These are phyloP conservation scores for Drosophila azteca DNA, from an alignment of 1,140 invertebrate species.

Conservation along the genomic window DNA sequence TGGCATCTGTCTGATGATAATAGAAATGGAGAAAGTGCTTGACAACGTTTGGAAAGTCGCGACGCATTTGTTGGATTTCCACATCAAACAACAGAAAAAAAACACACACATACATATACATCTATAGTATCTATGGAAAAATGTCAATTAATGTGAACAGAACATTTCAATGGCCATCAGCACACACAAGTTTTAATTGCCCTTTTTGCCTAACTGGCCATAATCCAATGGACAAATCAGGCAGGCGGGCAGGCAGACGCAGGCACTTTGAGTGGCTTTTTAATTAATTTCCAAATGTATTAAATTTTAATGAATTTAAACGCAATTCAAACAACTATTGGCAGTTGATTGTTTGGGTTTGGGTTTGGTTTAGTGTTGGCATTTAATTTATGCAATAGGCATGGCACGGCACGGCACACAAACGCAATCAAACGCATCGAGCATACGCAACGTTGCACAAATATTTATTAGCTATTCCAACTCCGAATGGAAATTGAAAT, in stretches of 20 bases:
- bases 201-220: conserved; percentile 63
- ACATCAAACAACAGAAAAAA: conserved; percentile 14
- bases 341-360: conserved; percentile 31
- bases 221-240: conserved; percentile 60
- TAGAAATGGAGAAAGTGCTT: conserved; percentile 45
- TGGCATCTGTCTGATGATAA: conserved; percentile 50
- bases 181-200: conserved; percentile 40
- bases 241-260: not conserved
- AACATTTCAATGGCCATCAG: conserved; percentile 47
- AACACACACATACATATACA: not conserved
- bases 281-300: conserved; percentile 63
- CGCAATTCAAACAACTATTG: conserved; percentile 56
- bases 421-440: conserved; percentile 29
- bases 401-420: not conserved
- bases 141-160: conserved; percentile 21
- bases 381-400: conserved; percentile 68
- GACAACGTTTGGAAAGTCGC: conserved; percentile 22
- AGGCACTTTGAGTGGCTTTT: conserved; percentile 61
- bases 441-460: conserved; percentile 72
- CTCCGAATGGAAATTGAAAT: conserved; percentile 18
- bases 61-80: conserved; percentile 25
- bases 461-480: conserved; percentile 71
- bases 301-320: conserved; percentile 66
- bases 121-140: not conserved
- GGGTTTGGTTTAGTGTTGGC: conserved; percentile 21